Conservation (phyloP, 2,113 vertebrate species). For the Axis porcinus region DNA sequence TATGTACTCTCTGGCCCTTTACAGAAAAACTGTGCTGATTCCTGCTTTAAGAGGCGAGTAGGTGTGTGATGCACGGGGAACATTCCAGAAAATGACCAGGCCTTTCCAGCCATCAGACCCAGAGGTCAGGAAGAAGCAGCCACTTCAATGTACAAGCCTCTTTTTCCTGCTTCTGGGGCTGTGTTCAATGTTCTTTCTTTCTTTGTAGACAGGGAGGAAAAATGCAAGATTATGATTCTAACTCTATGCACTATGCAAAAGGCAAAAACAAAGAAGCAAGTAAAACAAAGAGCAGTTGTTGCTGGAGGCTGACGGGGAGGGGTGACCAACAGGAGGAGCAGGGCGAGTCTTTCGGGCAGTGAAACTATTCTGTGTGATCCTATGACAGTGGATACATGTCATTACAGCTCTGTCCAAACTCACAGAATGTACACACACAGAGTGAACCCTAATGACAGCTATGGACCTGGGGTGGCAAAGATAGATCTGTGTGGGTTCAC, state of each 20-base stretch:
- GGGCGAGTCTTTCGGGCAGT: fast-evolving
- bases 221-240: background rate
- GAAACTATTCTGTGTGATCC: too few relatives aligned
- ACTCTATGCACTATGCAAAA: background rate
- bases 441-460: fast-evolving
- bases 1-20: background rate
- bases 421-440: background rate
- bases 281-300: background rate
- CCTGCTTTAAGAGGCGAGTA: background rate
- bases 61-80: background rate
- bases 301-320: fast-evolving
- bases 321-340: fast-evolving
- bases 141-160: too few relatives aligned
- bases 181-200: background rate
- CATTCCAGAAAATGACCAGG: background rate
- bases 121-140: background rate
- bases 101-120: background rate
- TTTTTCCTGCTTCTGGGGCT: background rate
- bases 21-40: background rate
- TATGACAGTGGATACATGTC: fast-evolving
- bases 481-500: fast-evolving
- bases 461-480: fast-evolving
- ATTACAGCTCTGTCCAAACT: background rate
- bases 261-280: background rate
- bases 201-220: background rate